Conservation (phyloP, 37 sponge, comb jelly and placozoan genomes). For the Crambe crambe region DNA sequence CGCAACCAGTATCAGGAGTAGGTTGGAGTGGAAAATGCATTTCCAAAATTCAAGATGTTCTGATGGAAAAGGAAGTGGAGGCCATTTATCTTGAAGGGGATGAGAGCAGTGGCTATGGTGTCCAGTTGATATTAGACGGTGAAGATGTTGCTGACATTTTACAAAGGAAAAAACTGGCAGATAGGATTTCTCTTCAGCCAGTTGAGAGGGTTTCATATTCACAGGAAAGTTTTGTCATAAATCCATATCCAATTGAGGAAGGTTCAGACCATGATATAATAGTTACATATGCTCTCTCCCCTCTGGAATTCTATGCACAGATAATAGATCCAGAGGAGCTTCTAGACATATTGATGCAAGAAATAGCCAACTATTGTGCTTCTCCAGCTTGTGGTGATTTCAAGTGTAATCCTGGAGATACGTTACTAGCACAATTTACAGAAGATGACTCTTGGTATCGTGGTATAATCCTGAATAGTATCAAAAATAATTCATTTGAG, state of each 20-base stretch:
- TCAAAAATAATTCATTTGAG: neutral
- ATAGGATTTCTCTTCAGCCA: neutral
- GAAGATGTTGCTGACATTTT: conserved; percentile 7
- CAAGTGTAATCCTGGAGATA: conserved; percentile 4
- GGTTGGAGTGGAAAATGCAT: conserved; percentile 21
- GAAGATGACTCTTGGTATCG: conserved; percentile 83
- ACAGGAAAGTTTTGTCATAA: neutral
- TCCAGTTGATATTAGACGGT: neutral
- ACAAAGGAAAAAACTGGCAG: neutral
- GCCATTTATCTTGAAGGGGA: neutral
- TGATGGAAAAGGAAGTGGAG: conserved; percentile 5
- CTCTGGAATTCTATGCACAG: conserved; percentile 62
- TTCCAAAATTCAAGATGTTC: conserved; percentile 7
- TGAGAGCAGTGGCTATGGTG: neutral
- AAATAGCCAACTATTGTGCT: conserved; percentile 12
- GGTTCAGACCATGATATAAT: conserved; percentile 37
- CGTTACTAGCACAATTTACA: conserved; percentile 42
- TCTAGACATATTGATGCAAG: conserved; percentile 52
- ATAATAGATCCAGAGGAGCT: conserved; percentile 29
- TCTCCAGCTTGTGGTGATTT: neutral
- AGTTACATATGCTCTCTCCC: conserved; percentile 40
- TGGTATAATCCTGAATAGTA: conserved; percentile 10
- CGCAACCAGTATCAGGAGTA: neutral
- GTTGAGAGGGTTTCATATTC: neutral
- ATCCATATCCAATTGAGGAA: neutral